Percentiles rank a stretch among this genome's conserved stretches.
These are phyloP conservation scores for Haemorhous mexicanus DNA, from an alignment of 2,113 vertebrate genomes.

Conservation along the genomic window DNA sequence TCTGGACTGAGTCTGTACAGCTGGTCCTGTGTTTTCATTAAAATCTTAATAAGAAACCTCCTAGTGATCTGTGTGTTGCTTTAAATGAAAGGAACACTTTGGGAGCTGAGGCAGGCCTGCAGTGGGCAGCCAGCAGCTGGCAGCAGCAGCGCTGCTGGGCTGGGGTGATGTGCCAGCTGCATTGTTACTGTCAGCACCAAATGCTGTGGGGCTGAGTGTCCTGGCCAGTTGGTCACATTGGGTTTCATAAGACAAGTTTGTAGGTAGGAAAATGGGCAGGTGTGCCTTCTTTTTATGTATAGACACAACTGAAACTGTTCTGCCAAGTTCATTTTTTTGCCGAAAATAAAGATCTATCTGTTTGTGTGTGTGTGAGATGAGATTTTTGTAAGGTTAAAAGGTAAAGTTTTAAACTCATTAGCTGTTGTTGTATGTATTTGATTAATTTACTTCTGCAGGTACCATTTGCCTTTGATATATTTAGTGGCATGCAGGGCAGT, in stretches of 20 bases:
- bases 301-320: neutral
- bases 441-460: neutral
- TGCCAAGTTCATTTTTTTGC: neutral
- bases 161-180: neutral
- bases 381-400: neutral
- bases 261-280: neutral
- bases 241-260: neutral
- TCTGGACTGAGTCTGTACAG: neutral
- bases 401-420: neutral
- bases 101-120: neutral
- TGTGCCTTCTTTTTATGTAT: neutral
- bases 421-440: neutral
- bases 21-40: slow-evolving; percentile 10
- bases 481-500: neutral
- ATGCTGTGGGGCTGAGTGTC: neutral
- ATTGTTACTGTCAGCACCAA: neutral
- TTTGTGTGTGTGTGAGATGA: neutral
- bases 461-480: neutral
- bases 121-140: neutral
- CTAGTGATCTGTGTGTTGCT: neutral
- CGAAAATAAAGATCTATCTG: neutral
- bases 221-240: neutral
- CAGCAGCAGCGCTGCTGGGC: neutral
- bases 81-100: neutral
- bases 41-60: neutral